Conservation (phyloP, 2,797 vertebrate species). For the Macrochelys suwanniensis region DNA sequence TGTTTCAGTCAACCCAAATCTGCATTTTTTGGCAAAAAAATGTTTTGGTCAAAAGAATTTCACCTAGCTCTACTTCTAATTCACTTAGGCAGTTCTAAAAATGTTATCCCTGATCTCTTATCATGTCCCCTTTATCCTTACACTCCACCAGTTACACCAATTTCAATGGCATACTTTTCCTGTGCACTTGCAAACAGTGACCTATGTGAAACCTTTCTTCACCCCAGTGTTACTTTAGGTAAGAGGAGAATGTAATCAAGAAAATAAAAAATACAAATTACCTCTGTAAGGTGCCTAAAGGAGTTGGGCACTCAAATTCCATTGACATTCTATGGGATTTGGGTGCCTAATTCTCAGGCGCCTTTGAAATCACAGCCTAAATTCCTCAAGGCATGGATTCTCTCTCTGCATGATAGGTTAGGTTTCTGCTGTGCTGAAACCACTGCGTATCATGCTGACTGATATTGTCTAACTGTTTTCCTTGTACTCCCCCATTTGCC, state of each 20-base stretch:
- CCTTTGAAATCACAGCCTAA: background rate
- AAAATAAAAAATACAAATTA: background rate
- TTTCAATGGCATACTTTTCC: background rate
- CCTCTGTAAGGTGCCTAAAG: background rate
- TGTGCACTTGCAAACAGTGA: background rate
- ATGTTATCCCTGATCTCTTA: background rate
- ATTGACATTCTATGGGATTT: background rate
- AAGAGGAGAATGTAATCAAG: background rate
- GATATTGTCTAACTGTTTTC: background rate
- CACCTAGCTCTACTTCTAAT: too few species aligned
- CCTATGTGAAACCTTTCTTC: background rate
- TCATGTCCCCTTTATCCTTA: background rate
- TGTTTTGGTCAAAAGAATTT: too few species aligned
- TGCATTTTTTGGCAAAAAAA: too few species aligned
- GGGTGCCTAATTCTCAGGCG: background rate
- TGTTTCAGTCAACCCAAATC: background rate
- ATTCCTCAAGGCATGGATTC: background rate
- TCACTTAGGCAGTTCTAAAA: background rate
- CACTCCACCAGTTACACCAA: background rate
- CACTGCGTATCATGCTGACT: background rate
- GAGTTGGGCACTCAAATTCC: background rate
- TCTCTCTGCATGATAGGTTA: background rate
- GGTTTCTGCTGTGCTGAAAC: background rate
- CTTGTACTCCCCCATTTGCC: background rate
- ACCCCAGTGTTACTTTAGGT: background rate